These are phyloP conservation scores for Amphilophus citrinellus DNA, from an alignment of 2,113 vertebrate genomes.

Conservation along the genomic window DNA sequence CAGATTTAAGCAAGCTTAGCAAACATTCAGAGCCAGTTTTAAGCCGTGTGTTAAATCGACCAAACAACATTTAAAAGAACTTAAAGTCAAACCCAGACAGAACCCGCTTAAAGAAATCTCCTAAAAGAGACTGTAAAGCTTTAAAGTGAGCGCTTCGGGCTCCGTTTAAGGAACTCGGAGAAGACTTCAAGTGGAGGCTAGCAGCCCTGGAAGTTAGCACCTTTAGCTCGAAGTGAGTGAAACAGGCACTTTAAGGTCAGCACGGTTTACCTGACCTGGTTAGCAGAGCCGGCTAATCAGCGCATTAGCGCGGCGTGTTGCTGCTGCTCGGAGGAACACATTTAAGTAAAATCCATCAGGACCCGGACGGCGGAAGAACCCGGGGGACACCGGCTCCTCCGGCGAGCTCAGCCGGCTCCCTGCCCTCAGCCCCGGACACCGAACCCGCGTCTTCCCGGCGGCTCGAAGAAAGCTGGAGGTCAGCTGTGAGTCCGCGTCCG, in stretches of 20 bases:
- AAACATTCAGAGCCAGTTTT: background rate
- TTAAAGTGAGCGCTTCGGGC: background rate
- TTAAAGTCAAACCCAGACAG: background rate
- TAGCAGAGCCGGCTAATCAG: conserved; percentile 40
- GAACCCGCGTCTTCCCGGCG: background rate
- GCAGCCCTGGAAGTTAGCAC: conserved; percentile 24
- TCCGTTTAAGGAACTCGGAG: background rate
- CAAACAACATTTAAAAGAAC: background rate
- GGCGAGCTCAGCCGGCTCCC: background rate
- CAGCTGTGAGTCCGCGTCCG: background rate
- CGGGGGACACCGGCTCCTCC: conserved; percentile 35
- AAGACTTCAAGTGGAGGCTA: conserved; percentile 2
- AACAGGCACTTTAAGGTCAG: conserved; percentile 26
- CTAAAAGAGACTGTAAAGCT: background rate
- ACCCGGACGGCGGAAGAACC: conserved; percentile 25
- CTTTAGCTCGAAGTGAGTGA: conserved; percentile 16
- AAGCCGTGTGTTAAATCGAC: background rate
- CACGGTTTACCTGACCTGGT: conserved; percentile 3
- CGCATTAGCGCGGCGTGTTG: conserved; percentile 20
- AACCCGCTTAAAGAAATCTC: background rate
- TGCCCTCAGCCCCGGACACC: conserved; percentile 1
- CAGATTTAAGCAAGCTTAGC: background rate
- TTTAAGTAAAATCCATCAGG: conserved; percentile 88
- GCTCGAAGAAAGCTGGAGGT: background rate
- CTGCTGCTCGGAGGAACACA: background rate